Percentiles rank a stretch among this genome's conserved stretches.
Evolutionary conservation across 2,797 vertebrate species (phyloP).

Genomic region (Enteromius fasciolatus): DNA sequence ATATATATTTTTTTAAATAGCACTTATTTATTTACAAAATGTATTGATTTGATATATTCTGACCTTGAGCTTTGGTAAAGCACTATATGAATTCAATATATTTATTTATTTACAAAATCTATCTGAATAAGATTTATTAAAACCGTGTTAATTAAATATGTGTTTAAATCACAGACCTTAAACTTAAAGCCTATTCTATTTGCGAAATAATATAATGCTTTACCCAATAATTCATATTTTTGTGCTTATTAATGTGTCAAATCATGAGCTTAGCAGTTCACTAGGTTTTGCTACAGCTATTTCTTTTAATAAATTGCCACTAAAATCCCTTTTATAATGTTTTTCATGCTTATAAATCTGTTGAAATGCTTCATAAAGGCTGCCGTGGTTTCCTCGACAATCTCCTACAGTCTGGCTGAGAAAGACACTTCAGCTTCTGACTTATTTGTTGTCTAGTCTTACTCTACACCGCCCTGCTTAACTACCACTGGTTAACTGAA

Average conservation of each 20-base stretch:
- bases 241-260: background rate
- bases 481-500: conserved; percentile 71
- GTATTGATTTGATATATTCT: background rate
- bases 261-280: background rate
- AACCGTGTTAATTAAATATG: background rate
- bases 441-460: conserved; percentile 55
- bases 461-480: conserved; percentile 49
- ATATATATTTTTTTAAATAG: no score
- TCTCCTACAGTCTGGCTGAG: conserved; percentile 63
- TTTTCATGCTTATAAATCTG: background rate
- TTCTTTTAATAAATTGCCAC: no score
- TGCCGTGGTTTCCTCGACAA: conserved; percentile 49
- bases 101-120: background rate
- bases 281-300: background rate
- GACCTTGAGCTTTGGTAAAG: background rate
- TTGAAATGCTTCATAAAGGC: background rate
- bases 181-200: background rate
- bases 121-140: background rate
- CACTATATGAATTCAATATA: no score
- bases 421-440: conserved; percentile 49
- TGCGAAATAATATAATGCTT: background rate
- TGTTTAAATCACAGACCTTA: background rate
- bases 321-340: background rate
- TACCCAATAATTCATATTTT: background rate
- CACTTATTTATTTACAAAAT: background rate